phyloP scores from a whole-genome alignment of 2,797 vertebrate genomes.

The Pseudocheirus occidentalis region DNA sequence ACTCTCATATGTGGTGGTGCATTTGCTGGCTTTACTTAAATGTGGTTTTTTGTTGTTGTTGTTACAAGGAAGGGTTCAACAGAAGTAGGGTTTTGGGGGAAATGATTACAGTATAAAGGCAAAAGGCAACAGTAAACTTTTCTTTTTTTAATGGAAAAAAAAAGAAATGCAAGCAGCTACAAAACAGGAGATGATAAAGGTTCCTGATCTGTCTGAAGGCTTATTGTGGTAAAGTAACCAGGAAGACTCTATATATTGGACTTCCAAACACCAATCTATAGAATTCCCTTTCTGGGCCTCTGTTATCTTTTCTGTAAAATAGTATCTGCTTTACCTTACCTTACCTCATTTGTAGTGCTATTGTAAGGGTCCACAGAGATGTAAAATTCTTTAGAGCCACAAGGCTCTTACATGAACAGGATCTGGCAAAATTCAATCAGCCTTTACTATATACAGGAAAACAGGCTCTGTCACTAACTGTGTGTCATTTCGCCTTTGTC shows the following conservation, averaged over 20 bases:
- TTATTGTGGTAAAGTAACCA: background rate
- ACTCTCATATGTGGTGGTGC: background rate
- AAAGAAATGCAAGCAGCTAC: background rate
- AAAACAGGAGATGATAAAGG: background rate
- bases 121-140: background rate
- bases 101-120: background rate
- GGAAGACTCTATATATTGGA: background rate
- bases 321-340: background rate
- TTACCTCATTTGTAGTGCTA: background rate
- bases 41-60: background rate
- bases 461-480: background rate
- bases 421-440: background rate
- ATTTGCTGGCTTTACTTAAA: background rate
- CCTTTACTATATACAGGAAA: background rate
- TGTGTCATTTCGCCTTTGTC: background rate
- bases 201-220: background rate
- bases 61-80: background rate
- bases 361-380: background rate
- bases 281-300: background rate
- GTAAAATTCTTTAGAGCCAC: background rate
- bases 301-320: background rate
- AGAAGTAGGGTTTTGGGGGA: background rate
- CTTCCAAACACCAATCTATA: background rate
- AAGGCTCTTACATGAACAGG: background rate
- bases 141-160: background rate